phyloP scores from a whole-genome alignment of 1,140 invertebrate genomes.

The Drosophila simulans region DNA sequence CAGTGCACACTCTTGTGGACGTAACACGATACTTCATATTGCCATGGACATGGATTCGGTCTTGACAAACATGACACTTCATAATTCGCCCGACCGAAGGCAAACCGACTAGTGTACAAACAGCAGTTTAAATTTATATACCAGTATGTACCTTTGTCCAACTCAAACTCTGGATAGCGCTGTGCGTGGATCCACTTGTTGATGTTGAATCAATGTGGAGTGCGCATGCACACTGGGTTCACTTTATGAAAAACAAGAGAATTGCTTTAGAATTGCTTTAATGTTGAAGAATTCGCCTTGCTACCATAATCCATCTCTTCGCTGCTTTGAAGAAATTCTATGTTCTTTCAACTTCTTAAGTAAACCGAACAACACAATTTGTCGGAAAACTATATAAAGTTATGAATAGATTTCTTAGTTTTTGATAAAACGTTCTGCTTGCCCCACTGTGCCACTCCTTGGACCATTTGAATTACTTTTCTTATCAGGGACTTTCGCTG shows the following conservation, averaged over 20 bases:
- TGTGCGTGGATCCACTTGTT: slow-evolving; percentile 46
- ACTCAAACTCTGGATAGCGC: slow-evolving; percentile 12
- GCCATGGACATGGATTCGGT: slow-evolving; percentile 62
- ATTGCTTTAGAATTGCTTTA: too few relatives aligned
- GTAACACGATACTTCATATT: slow-evolving; percentile 57
- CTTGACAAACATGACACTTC: slow-evolving; percentile 65
- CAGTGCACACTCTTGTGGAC: slow-evolving; percentile 43
- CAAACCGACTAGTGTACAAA: slow-evolving; percentile 40
- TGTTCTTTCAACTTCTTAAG: too few relatives aligned
- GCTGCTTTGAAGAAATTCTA: too few relatives aligned
- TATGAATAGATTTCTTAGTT: too few relatives aligned
- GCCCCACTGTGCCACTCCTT: slow-evolving; percentile 34
- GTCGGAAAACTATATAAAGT: too few relatives aligned
- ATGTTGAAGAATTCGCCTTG: not conserved
- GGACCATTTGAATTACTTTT: slow-evolving; percentile 40
- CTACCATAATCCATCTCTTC: too few relatives aligned
- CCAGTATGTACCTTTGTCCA: slow-evolving; percentile 32
- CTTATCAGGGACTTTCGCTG: slow-evolving; percentile 55
- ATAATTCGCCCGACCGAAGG: slow-evolving; percentile 55
- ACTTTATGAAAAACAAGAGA: not conserved
- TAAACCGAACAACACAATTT: too few relatives aligned
- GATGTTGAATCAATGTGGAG: slow-evolving; percentile 22
- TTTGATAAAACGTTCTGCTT: too few relatives aligned
- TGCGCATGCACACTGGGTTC: slow-evolving; percentile 16
- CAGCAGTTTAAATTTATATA: slow-evolving; percentile 37